Evolutionary conservation across 2,113 vertebrate genomes (phyloP).

Genomic region (Naja naja): DNA sequence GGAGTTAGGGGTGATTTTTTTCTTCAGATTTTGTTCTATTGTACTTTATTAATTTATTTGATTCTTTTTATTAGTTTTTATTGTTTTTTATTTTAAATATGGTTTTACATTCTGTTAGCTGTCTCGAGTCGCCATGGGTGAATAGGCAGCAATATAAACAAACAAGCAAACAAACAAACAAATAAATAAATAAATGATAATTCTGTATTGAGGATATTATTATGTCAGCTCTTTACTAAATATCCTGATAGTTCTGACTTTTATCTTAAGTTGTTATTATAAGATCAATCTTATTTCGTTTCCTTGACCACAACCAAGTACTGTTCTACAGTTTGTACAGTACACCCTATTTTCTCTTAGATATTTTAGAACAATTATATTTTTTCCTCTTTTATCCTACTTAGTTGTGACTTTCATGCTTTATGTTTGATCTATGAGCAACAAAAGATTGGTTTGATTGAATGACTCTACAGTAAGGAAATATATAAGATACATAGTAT

Average conservation of each 20-base stretch:
- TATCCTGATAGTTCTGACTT: not conserved
- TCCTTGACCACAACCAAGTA: not conserved
- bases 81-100: too few species aligned
- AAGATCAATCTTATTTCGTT: not conserved
- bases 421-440: not conserved
- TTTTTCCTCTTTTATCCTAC: not conserved
- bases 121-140: too few species aligned
- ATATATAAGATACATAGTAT: not conserved
- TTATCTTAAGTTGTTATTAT: not conserved
- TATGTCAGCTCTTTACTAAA: not conserved
- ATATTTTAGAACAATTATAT: not conserved
- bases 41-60: too few species aligned
- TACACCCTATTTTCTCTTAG: not conserved
- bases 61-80: too few species aligned
- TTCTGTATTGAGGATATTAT: not conserved
- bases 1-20: too few species aligned
- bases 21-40: too few species aligned
- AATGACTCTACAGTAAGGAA: not conserved
- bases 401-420: not conserved
- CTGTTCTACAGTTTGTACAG: not conserved
- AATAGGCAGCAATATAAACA: too few species aligned
- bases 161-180: too few species aligned
- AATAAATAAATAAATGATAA: too few species aligned
- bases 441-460: not conserved
- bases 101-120: too few species aligned